Conservation (phyloP, 2,888 invertebrate genomes). For the Zygogramma bicolorata region DNA sequence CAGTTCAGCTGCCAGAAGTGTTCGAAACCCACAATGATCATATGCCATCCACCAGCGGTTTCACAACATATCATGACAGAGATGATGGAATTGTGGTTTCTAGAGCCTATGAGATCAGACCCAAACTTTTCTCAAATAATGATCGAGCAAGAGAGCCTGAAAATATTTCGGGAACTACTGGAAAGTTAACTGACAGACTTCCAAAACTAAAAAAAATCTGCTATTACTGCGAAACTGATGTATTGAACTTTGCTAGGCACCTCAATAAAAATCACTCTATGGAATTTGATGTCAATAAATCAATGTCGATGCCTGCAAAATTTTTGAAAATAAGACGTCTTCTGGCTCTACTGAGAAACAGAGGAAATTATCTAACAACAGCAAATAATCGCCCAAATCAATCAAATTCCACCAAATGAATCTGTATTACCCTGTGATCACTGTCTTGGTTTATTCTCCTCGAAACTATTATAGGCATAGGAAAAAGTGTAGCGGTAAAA, state of each 20-base stretch:
- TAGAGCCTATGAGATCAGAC: too few species aligned
- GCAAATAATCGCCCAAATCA: slow-evolving; percentile 9
- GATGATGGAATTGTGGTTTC: too few species aligned
- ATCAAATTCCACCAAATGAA: slow-evolving; percentile 9
- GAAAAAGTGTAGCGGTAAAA: slow-evolving; percentile 37
- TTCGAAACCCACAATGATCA: not conserved
- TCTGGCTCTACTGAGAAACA: slow-evolving; percentile 28
- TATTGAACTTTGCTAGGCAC: slow-evolving; percentile 28
- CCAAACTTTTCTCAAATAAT: not conserved
- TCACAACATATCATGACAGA: too few species aligned
- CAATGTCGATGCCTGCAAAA: slow-evolving; percentile 9
- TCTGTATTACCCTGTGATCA: slow-evolving; percentile 40
- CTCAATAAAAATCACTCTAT: slow-evolving; percentile 9
- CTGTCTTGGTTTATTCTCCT: slow-evolving; percentile 46
- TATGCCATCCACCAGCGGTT: not conserved
- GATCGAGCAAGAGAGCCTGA: not conserved
- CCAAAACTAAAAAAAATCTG: not conserved
- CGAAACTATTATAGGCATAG: slow-evolving; percentile 44
- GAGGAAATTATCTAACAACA: slow-evolving; percentile 40
- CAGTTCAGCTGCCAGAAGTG: not conserved
- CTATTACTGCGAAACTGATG: slow-evolving; percentile 22
- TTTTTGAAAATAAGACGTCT: slow-evolving; percentile 15
- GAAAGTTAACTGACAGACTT: not conserved
- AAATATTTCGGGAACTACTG: too few species aligned
- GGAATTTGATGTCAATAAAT: slow-evolving; percentile 20